Percentiles rank a stretch among this genome's conserved stretches.
Conservation (phyloP, 2,888 invertebrate genomes). For the Melangyna quadrimaculata region DNA sequence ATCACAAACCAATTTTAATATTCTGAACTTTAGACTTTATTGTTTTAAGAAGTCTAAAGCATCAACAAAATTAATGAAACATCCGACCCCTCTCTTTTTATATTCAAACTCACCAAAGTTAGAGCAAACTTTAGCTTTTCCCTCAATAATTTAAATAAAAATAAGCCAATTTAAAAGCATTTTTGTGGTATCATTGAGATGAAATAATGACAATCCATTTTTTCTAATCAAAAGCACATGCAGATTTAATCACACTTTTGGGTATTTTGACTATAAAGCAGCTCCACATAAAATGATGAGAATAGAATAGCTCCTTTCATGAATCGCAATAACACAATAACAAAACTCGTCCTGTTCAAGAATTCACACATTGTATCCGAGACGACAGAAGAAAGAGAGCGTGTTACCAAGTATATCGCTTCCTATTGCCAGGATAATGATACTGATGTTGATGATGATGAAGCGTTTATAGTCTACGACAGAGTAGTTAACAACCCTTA, state of each 20-base stretch:
- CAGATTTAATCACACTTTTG: conserved; percentile 35
- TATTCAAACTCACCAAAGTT: too few relatives aligned
- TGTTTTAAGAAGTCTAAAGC: too few relatives aligned
- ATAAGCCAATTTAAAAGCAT: conserved; percentile 5
- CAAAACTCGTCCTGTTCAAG: conserved; percentile 35
- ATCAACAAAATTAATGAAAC: too few relatives aligned
- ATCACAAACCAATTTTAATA: too few relatives aligned
- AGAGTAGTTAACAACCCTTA: conserved; percentile 72
- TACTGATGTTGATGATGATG: conserved; percentile 69
- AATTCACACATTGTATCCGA: conserved; percentile 26
- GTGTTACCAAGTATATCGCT: conserved; percentile 36
- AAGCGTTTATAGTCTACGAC: conserved; percentile 67
- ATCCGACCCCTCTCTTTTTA: too few relatives aligned
- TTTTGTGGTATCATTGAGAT: conserved; percentile 15
- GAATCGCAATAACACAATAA: conserved; percentile 8
- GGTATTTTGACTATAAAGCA: conserved; percentile 20
- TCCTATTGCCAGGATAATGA: conserved; percentile 63
- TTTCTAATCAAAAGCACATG: conserved; percentile 41
- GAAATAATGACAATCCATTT: conserved; percentile 6
- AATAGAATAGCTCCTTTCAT: not conserved
- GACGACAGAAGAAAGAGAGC: conserved; percentile 23
- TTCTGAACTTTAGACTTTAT: too few relatives aligned
- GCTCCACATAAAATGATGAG: not conserved
- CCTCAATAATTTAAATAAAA: not conserved
- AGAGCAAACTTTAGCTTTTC: not conserved